Conservation (phyloP, 2,888 invertebrate species). For the Anodontia alba region DNA sequence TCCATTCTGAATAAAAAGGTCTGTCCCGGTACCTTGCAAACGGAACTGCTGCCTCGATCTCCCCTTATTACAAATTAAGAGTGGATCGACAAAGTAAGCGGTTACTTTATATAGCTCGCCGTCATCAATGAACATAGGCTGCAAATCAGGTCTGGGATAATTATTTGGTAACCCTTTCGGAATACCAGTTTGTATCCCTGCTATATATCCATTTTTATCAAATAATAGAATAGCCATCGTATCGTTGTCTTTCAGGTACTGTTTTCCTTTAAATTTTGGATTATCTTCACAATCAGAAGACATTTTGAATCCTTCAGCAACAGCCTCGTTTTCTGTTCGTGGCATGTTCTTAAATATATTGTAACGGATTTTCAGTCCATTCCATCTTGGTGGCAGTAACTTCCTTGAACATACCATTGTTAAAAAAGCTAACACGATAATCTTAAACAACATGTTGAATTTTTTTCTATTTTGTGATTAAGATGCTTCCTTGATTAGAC, state of each 20-base stretch:
- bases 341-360: conserved; percentile 12
- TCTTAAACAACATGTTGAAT: background rate
- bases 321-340: conserved; percentile 9
- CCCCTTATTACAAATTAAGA: conserved; percentile 3
- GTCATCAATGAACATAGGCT: conserved; percentile 12
- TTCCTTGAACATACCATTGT: background rate
- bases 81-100: conserved; percentile 15
- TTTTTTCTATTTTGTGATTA: too few relatives aligned
- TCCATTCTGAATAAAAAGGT: conserved; percentile 22
- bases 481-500: too few relatives aligned
- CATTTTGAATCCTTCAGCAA: conserved; percentile 4
- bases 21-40: conserved; percentile 10
- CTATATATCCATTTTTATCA: conserved; percentile 6
- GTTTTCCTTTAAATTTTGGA: conserved; percentile 9
- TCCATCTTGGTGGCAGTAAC: background rate
- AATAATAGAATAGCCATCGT: background rate
- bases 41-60: conserved; percentile 18
- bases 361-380: conserved; percentile 4
- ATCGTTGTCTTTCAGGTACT: conserved; percentile 20
- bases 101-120: conserved; percentile 9
- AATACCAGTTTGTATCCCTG: conserved; percentile 18
- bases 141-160: background rate
- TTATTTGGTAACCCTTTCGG: background rate
- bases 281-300: conserved; percentile 7
- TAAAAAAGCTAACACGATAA: background rate